Conservation (phyloP, 2,113 vertebrate genomes). For the Pterocles burchelli region DNA sequence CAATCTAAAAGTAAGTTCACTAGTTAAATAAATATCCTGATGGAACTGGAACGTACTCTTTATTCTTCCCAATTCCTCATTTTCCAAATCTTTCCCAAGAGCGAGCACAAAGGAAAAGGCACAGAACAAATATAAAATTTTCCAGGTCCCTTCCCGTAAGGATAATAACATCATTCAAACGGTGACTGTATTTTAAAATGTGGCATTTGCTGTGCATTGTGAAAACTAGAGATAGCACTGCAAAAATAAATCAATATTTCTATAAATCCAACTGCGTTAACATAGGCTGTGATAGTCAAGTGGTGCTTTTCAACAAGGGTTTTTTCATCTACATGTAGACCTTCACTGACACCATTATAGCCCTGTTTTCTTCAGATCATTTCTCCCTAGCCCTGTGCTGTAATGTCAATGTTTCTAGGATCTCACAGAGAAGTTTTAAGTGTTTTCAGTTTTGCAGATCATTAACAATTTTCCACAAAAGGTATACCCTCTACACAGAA, state of each 20-base stretch:
- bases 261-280: not conserved
- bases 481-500: not conserved
- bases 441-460: not conserved
- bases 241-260: not conserved
- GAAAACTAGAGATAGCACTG: not conserved
- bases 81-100: not conserved
- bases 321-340: not conserved
- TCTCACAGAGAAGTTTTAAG: not conserved
- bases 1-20: not conserved
- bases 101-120: not conserved
- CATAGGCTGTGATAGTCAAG: not conserved
- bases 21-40: not conserved
- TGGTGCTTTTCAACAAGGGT: not conserved
- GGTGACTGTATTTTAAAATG: not conserved
- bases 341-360: not conserved
- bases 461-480: not conserved
- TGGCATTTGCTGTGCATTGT: not conserved
- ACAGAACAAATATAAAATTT: not conserved
- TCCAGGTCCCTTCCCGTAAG: not conserved
- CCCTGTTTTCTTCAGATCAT: not conserved
- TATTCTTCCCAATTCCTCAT: not conserved
- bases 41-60: not conserved
- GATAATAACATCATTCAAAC: not conserved
- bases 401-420: fast-evolving
- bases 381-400: not conserved